Evolutionary conservation across 2,113 vertebrate species (phyloP), one percentile per base, ranked within the genome.

Genomic region (Sphyrna mokarran): DNA sequence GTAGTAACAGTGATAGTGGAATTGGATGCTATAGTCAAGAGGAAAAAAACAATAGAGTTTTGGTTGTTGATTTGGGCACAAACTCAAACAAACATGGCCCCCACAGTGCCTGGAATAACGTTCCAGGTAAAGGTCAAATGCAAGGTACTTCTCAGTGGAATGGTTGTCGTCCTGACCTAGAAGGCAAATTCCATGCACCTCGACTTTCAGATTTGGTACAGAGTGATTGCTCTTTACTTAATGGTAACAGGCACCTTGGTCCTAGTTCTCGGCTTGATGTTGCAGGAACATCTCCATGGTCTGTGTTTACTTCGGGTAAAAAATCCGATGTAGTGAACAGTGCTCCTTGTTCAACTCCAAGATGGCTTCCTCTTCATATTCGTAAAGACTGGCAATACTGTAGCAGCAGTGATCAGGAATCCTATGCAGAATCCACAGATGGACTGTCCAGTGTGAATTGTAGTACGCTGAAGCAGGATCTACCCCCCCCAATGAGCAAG

Each of bases 391-490:
- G 99, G 99, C 98, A 98, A 96, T 98, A 98, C 0, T 98, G 98
- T 1, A 97, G 96, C 54, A 97, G 97, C 96, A 99, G 99, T 0
- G 99, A 99, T 96, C 99, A 99, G 97, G 99, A 99, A 97, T 99
- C 99, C 0, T 99, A 99, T 96, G 98, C 99, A 0, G 99, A 99
- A 96, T 99, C 99, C 80, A 99, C 99, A 0, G 99, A 99, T 0
- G 99, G 99, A 58, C 99, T 99, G 99, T 99, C 99, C 0, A 99
- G 99, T 0, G 97, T 99, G 0, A 99, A 99, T 97, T 99, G 99
- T 70, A 98, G 99, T 96, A 99, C 99, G 0, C 95, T 95, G 78
- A 95, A 95, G 11, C 68, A 95, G 69, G 94, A 95, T 72, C 98
- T 99, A 96, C 99, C 99, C 1, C 99, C 99, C 0, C 99, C 99